Percentiles rank a stretch among this genome's conserved stretches.
These are phyloP conservation scores for Epinephelus cyanopodus DNA, from an alignment of 2,113 vertebrate genomes.

Conservation along the genomic window DNA sequence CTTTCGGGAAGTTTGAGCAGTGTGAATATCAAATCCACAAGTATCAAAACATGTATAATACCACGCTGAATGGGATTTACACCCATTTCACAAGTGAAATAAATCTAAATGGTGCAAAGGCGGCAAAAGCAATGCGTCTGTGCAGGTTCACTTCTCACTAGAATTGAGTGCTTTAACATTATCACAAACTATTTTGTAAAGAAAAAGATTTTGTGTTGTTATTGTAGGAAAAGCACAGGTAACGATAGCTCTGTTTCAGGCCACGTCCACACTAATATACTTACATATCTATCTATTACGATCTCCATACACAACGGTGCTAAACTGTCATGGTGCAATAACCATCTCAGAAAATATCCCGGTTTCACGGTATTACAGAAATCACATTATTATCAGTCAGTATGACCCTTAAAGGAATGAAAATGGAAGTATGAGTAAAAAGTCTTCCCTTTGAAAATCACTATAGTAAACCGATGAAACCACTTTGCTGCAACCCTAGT, in stretches of 20 bases:
- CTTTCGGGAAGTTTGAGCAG: neutral
- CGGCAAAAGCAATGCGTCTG: neutral
- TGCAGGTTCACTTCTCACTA: neutral
- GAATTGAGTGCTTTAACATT: neutral
- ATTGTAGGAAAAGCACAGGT: neutral
- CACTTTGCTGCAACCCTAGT: too few relatives aligned
- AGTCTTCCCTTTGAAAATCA: too few relatives aligned
- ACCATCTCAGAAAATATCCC: too few relatives aligned
- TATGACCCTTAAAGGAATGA: too few relatives aligned
- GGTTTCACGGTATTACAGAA: too few relatives aligned
- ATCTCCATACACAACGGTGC: too few relatives aligned
- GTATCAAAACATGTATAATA: neutral
- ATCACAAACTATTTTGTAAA: neutral
- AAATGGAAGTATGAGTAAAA: too few relatives aligned
- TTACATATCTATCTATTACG: too few relatives aligned
- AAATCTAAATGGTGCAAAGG: neutral
- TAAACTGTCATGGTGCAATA: too few relatives aligned
- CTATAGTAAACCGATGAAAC: too few relatives aligned
- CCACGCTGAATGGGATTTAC: neutral
- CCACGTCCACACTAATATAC: too few relatives aligned
- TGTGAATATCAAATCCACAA: constrained; percentile 5
- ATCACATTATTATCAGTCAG: too few relatives aligned
- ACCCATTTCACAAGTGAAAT: neutral
- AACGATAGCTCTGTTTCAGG: neutral
- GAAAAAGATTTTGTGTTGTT: neutral